Evolutionary conservation across 2,113 vertebrate species (phyloP).

Genomic region (Tupaia chinensis): DNA sequence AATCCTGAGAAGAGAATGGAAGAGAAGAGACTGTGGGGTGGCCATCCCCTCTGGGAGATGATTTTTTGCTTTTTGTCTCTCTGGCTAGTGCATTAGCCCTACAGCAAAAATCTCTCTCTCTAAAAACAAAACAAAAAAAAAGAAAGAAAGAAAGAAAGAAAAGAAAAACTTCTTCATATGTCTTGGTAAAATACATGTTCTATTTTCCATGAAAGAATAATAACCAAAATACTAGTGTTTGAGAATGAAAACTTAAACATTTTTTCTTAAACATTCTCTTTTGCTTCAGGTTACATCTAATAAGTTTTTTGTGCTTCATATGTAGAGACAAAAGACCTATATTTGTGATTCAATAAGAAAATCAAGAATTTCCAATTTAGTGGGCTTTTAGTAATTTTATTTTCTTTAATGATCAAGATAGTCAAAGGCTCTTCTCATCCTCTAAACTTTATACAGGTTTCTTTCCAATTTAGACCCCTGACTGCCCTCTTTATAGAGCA

Average conservation of each 20-base stretch:
- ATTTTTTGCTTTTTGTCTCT: no score
- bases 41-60: no score
- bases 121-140: no score
- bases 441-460: neutral
- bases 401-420: neutral
- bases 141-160: no score
- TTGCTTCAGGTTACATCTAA: neutral
- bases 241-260: neutral
- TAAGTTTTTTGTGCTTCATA: neutral
- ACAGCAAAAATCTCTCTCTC: no score
- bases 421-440: neutral
- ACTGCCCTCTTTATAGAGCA: neutral
- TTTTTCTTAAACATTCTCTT: neutral
- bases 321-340: neutral
- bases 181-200: neutral
- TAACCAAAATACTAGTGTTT: neutral
- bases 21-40: no score
- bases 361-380: neutral
- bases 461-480: neutral
- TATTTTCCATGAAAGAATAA: neutral
- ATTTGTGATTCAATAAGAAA: neutral
- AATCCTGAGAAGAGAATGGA: no score
- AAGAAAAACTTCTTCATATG: no score
- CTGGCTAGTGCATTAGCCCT: no score
- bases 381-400: neutral